Conservation (phyloP, 2,113 vertebrate species). For the Ranitomeya imitator region DNA sequence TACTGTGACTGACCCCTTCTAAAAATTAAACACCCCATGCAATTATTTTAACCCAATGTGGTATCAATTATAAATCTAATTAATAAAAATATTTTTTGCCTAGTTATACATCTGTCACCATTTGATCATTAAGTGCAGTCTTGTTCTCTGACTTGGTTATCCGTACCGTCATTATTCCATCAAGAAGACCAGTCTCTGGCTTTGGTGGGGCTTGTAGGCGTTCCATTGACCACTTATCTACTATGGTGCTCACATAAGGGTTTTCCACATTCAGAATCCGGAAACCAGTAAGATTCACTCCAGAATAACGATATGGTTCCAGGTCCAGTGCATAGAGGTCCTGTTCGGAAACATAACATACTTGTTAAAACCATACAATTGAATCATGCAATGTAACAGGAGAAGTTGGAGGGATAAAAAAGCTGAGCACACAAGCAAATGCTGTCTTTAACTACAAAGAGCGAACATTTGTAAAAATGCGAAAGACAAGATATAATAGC, state of each 20-base stretch:
- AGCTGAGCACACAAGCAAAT: too few relatives aligned
- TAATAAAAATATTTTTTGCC: neutral
- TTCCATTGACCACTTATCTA: slow-evolving; percentile 98
- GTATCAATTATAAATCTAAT: neutral
- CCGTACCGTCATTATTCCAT: slow-evolving; percentile 96
- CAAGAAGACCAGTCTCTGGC: slow-evolving; percentile 87
- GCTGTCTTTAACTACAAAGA: too few relatives aligned
- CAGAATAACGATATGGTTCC: slow-evolving; percentile 96
- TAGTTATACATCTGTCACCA: neutral
- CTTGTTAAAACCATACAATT: neutral
- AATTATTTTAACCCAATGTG: neutral
- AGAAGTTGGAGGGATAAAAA: too few relatives aligned
- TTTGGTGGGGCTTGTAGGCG: slow-evolving; percentile 83
- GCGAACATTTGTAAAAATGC: too few relatives aligned
- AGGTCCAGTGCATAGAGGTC: slow-evolving; percentile 97
- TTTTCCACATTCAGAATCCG: slow-evolving; percentile 97
- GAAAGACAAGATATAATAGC: too few relatives aligned
- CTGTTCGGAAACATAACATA: slow-evolving; percentile 65
- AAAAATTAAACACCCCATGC: too few relatives aligned
- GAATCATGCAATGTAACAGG: neutral
- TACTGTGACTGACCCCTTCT: too few relatives aligned
- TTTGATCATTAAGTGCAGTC: neutral
- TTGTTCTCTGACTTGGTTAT: neutral
- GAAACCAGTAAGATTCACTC: slow-evolving; percentile 97
- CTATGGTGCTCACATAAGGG: slow-evolving; percentile 88